phyloP scores from a whole-genome alignment of 2,888 invertebrate species.

The Volucella bombylans region DNA sequence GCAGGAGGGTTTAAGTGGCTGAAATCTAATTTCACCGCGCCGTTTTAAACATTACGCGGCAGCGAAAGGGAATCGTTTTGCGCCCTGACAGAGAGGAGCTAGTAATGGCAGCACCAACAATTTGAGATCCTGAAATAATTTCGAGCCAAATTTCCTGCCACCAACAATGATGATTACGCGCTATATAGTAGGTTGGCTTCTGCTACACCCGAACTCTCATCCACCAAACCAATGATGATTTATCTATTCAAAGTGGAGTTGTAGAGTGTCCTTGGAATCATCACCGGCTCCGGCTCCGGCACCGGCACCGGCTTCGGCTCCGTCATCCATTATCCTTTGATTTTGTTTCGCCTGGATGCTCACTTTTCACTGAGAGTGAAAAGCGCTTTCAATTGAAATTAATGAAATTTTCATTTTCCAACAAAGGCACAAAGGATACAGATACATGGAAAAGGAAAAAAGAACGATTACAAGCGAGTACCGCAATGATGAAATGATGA shows the following conservation, averaged over 20 bases:
- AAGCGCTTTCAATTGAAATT: constrained; percentile 70
- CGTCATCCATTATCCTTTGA: constrained; percentile 67
- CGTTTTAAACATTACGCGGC: constrained; percentile 66
- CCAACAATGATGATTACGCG: constrained; percentile 65
- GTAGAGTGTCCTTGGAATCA: background rate
- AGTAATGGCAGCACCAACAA: constrained; percentile 52
- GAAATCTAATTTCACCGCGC: constrained; percentile 70
- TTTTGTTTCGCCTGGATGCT: constrained; percentile 60
- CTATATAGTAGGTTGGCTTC: background rate
- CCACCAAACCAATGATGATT: constrained; percentile 54
- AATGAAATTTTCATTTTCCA: constrained; percentile 66
- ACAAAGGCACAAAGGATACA: constrained; percentile 2
- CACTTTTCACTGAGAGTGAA: constrained; percentile 47
- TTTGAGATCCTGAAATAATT: constrained; percentile 67
- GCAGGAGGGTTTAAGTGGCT: constrained; percentile 73
- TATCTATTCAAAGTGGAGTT: constrained; percentile 47
- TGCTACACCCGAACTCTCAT: background rate
- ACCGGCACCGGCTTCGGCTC: background rate
- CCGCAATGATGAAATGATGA: constrained; percentile 31
- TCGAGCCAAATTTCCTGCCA: constrained; percentile 71
- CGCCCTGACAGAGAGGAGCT: constrained; percentile 3
- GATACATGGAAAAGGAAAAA: constrained; percentile 44
- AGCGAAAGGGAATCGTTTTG: constrained; percentile 43
- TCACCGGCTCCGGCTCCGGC: background rate
- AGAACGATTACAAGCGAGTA: constrained; percentile 32